These are phyloP conservation scores for Molossus molossus DNA, from an alignment of 2,797 vertebrate genomes.

Conservation along the genomic window DNA sequence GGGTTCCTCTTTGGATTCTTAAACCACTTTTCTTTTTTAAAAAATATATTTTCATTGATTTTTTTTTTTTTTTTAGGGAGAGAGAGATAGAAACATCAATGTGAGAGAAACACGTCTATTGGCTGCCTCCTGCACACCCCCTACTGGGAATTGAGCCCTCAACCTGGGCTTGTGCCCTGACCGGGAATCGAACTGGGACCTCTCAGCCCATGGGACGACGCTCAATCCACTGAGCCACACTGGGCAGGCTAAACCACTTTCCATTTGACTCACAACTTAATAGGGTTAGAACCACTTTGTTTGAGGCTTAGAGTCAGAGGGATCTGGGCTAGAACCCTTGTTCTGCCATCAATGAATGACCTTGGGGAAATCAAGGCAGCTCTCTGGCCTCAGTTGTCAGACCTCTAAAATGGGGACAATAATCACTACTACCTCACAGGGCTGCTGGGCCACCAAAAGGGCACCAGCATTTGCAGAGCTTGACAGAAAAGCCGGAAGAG, in stretches of 20 bases:
- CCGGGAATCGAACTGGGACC: too few relatives aligned
- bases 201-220: too few relatives aligned
- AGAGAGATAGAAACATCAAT: too few relatives aligned
- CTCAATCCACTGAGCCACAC: too few relatives aligned
- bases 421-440: neutral
- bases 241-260: neutral
- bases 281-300: neutral
- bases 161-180: too few relatives aligned
- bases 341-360: neutral
- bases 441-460: neutral
- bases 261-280: neutral
- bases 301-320: neutral
- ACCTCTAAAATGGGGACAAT: neutral
- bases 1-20: neutral
- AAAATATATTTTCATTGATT: too few relatives aligned
- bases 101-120: too few relatives aligned
- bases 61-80: too few relatives aligned
- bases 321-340: neutral
- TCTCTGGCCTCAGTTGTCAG: neutral
- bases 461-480: neutral
- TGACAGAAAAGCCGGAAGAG: neutral
- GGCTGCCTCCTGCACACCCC: too few relatives aligned
- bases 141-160: too few relatives aligned
- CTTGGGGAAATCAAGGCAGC: neutral
- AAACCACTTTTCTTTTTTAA: too few relatives aligned